Conservation (phyloP, 1,140 invertebrate species). For the Euura lappo region DNA sequence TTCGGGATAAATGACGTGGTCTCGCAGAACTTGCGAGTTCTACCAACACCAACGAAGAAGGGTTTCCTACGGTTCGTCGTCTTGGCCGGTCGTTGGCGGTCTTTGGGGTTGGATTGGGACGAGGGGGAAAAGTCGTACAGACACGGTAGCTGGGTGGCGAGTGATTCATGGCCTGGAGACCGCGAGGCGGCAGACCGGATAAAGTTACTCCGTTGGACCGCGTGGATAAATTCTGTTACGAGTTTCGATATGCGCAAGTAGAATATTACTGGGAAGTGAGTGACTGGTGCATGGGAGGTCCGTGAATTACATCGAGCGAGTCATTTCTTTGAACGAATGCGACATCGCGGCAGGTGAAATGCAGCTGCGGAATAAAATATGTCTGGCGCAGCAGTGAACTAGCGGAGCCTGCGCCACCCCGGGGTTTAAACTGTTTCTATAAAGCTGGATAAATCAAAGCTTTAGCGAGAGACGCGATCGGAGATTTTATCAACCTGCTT, state of each 20-base stretch:
- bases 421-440: not conserved
- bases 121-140: not conserved
- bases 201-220: conserved; percentile 4
- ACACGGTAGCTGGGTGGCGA: not conserved
- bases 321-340: no score
- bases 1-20: not conserved
- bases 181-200: conserved; percentile 4
- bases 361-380: not conserved
- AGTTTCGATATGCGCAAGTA: not conserved
- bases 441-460: conserved; percentile 7
- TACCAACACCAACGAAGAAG: not conserved
- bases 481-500: not conserved
- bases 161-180: not conserved
- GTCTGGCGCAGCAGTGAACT: not conserved
- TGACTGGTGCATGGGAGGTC: no score
- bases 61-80: not conserved
- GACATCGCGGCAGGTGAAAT: no score
- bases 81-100: conserved; percentile 3
- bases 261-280: not conserved
- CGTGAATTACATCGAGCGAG: no score
- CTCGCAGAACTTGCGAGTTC: not conserved
- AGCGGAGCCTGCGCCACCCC: not conserved
- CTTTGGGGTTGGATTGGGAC: not conserved
- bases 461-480: not conserved
- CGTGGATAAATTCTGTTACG: conserved; percentile 7